Evolutionary conservation across 2,888 invertebrate species (phyloP).

Genomic region (Smittia sp.): DNA sequence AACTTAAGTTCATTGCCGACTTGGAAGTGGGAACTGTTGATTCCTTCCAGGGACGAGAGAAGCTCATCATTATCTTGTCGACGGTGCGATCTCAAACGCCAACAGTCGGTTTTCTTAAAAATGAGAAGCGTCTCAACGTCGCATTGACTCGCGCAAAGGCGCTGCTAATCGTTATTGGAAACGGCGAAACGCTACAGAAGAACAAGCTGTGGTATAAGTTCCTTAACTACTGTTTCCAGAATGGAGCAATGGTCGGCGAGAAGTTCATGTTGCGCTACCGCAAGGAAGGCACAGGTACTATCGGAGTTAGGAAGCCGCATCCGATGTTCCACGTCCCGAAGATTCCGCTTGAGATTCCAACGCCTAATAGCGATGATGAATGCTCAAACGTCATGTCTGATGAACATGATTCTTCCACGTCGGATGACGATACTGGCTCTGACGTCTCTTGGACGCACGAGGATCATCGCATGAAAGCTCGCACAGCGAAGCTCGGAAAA

Average conservation of each 20-base stretch:
- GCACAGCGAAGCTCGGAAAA: neutral
- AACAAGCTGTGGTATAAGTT: neutral
- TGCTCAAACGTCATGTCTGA: no score
- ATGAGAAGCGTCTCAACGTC: constrained; percentile 25
- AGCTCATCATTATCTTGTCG: neutral
- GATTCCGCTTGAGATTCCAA: neutral
- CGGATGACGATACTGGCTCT: neutral
- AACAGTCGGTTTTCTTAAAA: constrained; percentile 16
- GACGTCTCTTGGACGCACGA: constrained; percentile 2
- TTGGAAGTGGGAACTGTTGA: constrained; percentile 48
- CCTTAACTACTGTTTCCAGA: neutral
- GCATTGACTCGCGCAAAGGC: constrained; percentile 33
- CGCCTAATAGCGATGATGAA: neutral
- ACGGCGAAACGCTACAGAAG: neutral
- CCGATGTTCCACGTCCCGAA: neutral
- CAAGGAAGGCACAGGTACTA: neutral
- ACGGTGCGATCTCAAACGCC: constrained; percentile 11
- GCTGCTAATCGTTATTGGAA: constrained; percentile 18
- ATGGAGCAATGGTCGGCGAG: neutral
- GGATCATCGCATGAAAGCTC: neutral
- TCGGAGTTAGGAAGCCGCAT: neutral
- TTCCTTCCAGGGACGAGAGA: constrained; percentile 25
- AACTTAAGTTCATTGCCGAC: constrained; percentile 45
- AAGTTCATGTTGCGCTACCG: constrained; percentile 6
- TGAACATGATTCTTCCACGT: neutral